These are phyloP conservation scores for Phacellophora camtschatica DNA, from an alignment of 30 jellyfish, hydroid and myxozoan species.

Conservation along the genomic window DNA sequence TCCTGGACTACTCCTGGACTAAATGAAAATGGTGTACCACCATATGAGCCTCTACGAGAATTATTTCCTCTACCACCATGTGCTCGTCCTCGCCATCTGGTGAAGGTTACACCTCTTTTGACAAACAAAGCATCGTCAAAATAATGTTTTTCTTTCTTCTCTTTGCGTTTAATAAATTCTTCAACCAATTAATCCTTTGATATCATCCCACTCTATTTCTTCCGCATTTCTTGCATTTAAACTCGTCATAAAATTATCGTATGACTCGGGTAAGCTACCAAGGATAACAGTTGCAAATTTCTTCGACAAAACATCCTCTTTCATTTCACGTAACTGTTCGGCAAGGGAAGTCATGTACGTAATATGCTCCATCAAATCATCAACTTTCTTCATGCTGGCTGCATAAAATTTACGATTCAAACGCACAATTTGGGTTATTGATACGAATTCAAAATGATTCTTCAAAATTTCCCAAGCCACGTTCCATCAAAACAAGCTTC, in stretches of 20 bases:
- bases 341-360: slow-evolving; percentile 48
- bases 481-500: slow-evolving; percentile 34
- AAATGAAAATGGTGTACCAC: slow-evolving; percentile 26
- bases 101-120: slow-evolving; percentile 32
- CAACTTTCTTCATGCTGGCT: slow-evolving; percentile 47
- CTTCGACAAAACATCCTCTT: slow-evolving; percentile 34
- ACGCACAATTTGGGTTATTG: slow-evolving; percentile 38
- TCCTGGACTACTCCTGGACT: background rate
- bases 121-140: slow-evolving; percentile 43
- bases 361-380: slow-evolving; percentile 39
- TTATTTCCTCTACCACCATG: slow-evolving; percentile 44
- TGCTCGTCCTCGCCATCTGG: slow-evolving; percentile 31
- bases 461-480: slow-evolving; percentile 47
- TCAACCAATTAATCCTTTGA: slow-evolving; percentile 52
- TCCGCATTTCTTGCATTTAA: slow-evolving; percentile 44
- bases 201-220: slow-evolving; percentile 31
- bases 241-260: slow-evolving; percentile 15
- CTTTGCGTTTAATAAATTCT: slow-evolving; percentile 52
- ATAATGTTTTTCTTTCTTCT: slow-evolving; percentile 22
- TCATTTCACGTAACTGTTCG: slow-evolving; percentile 42
- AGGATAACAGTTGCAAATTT: slow-evolving; percentile 29
- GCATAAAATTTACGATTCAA: slow-evolving; percentile 45
- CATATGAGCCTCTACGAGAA: slow-evolving; percentile 45
- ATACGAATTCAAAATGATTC: slow-evolving; percentile 36
- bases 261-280: slow-evolving; percentile 48